Evolutionary conservation across 2,797 vertebrate species (phyloP), one percentile per base, ranked within the genome.

Genomic region (Artibeus lituratus): DNA sequence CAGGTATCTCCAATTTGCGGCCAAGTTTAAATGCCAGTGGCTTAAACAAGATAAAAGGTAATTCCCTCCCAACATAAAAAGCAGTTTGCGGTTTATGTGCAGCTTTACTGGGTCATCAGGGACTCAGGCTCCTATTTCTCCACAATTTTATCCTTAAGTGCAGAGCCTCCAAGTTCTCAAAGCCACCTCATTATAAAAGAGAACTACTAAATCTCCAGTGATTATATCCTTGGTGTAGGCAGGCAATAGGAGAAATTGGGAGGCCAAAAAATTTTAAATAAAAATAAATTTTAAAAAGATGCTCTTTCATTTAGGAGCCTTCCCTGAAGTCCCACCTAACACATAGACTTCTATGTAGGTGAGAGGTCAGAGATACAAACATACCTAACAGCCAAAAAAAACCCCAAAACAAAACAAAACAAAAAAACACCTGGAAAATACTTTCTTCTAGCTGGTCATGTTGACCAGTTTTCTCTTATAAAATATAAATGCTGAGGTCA

Each of bases 41-140:
- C 37, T 94, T 87, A 81, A 92, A 76, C 53, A 94, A 85, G 39
- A 92, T 37, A 29, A 42, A 80, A 94, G 19, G 22, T 88, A 76
- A 93, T 65, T 93, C 37, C 88, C 39, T 37, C 8, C 29, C 57
- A 22, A 2, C 0, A 0, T 77, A 22, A 82, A 94, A 87, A 62
- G 49, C 26, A 73, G 19, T 57, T 76, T 39, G 47, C 19, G 87
- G 29, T 22, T 76, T 72, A 87, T 39, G 72, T 39, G n/a, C 22
- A 83, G 15, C 9, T 70, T 19, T 53, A 9, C 37, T 77, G 8
- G 2, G 44, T 73, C 49, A 72, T 70, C 26, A 84, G 16, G 16
- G 44, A 85, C 19, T 81, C 32, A 65, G 24, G 12, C n/a, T 72
- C n/a, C 42, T 81, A 15, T 47, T 90, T 83, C 83, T 87, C 19